Conservation (phyloP, 2,113 vertebrate species). For the Chloroceryle aenea region DNA sequence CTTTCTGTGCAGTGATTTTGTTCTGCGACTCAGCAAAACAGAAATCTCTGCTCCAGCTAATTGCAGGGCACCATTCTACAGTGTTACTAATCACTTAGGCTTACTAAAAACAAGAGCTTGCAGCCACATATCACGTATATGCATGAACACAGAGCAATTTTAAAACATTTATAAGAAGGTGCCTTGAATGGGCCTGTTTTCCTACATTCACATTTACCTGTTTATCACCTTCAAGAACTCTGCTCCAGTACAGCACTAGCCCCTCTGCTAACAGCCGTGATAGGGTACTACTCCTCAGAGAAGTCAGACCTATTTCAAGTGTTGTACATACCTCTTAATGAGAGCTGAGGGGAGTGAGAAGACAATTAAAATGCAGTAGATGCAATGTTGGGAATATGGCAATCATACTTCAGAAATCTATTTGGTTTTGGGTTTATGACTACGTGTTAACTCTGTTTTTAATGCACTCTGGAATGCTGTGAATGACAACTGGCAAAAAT, state of each 20-base stretch:
- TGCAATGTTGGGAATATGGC: background rate
- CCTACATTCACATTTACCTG: background rate
- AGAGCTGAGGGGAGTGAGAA: background rate
- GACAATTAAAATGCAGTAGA: background rate
- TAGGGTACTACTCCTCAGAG: background rate
- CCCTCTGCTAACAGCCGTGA: background rate
- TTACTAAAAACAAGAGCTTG: background rate
- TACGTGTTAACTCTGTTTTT: background rate
- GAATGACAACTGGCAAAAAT: background rate
- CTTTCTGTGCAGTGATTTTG: background rate
- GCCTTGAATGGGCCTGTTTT: background rate
- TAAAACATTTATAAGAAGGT: background rate
- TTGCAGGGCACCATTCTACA: background rate
- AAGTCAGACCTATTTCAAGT: background rate
- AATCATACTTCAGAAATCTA: background rate
- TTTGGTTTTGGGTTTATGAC: background rate
- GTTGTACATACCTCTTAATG: background rate
- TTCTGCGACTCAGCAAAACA: background rate
- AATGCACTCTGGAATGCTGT: background rate
- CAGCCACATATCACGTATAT: background rate
- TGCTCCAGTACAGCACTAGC: background rate
- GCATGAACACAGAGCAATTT: background rate
- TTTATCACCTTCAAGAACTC: background rate
- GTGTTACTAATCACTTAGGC: background rate
- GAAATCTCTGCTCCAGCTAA: background rate